Base-by-base conservation (phyloP, 2,888 invertebrate species). In the Lissocephala sabroskyi region DNA sequence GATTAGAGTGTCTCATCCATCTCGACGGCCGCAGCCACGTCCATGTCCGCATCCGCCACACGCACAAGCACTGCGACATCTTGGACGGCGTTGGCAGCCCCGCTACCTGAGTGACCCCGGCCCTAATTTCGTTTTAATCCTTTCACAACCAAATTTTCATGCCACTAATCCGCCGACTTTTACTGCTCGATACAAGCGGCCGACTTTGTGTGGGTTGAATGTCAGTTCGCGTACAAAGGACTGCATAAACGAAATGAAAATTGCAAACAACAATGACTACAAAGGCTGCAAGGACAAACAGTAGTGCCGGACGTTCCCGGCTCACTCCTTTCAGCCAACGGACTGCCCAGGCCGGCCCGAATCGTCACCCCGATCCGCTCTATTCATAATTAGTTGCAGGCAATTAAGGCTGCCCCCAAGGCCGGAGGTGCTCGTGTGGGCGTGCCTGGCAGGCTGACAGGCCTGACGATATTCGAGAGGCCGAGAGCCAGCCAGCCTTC, bases 201-300 rank as follows among this genome's bases (percentile, higher is more conserved):
- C n/a, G n/a, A n/a, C 58, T 33, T 11, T n/a, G 29, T 41, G 29
- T 11, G 10, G 14, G 1, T 41, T 26, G n/a, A 3, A 30, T 4
- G 9, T n/a, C n/a, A 30, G 3, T 10, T 16, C 14, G 13, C 33
- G 41, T 56, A 73, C 79, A 78, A 78, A 56, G 74, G n/a, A 64
- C 65, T 68, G 68, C 71, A 79, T 75, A 65, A 59, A 79, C 74
- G 76, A 79, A 79, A 79, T 79, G 73, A 75, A 77, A 79, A 78
- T 79, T 70, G 75, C 75, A 68, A 79, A 70, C 79, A 79, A 79
- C 80, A 79, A 79, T 79, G 77, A 79, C 77, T 73, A 79, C 70
- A 79, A 79, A 71, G 64, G 64, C 45, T 56, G 51, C 80, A 79
- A 79, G 80, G 79, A 61, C 77, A 62, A 74, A 79, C 78, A 64